Conservation (phyloP, 2,113 vertebrate species). For the Condylura cristata region DNA sequence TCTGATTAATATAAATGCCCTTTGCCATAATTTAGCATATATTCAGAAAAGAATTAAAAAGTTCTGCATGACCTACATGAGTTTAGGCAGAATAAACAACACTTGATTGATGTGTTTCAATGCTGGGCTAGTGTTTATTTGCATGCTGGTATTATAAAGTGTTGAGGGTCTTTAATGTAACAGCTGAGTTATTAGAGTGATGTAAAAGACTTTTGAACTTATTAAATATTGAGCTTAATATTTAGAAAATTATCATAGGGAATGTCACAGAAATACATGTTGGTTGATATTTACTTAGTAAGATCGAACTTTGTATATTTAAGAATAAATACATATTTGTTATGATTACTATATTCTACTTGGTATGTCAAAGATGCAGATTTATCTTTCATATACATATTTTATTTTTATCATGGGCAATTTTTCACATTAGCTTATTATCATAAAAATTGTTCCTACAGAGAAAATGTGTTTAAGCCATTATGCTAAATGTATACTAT, state of each 20-base stretch:
- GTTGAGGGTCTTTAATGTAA: constrained; percentile 42
- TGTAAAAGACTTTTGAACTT: constrained; percentile 40
- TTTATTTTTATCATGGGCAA: constrained; percentile 61
- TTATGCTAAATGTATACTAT: constrained; percentile 49
- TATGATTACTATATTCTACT: constrained; percentile 27
- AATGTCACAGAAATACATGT: constrained; percentile 34
- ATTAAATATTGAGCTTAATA: constrained; percentile 55
- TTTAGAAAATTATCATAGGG: constrained; percentile 48
- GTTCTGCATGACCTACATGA: not conserved
- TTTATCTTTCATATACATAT: constrained; percentile 55
- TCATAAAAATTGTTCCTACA: constrained; percentile 51
- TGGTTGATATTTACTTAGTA: constrained; percentile 59
- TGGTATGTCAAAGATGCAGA: constrained; percentile 21
- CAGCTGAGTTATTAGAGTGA: not conserved
- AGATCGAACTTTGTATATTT: not conserved
- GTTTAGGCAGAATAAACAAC: not conserved
- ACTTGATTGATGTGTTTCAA: constrained; percentile 40
- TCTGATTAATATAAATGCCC: not conserved
- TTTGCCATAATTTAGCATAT: not conserved
- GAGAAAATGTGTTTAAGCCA: constrained; percentile 61
- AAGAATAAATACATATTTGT: constrained; percentile 41
- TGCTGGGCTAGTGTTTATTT: constrained; percentile 39
- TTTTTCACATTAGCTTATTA: constrained; percentile 58
- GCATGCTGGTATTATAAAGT: constrained; percentile 46
- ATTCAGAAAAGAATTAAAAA: not conserved